Conservation (phyloP, 2,888 invertebrate genomes). For the Julus scandinavius region DNA sequence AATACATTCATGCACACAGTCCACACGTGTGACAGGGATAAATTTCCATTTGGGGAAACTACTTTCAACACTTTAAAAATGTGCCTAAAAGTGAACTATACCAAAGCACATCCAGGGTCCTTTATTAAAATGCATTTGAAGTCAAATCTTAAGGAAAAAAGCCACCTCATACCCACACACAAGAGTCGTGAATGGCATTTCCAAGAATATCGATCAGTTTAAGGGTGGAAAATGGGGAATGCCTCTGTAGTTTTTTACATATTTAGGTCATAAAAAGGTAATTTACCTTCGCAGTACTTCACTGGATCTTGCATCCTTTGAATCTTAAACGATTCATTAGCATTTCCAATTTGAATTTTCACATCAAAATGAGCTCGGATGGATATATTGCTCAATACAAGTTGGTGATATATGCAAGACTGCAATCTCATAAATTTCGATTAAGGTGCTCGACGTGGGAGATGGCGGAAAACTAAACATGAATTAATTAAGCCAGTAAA, state of each 20-base stretch:
- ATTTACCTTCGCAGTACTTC: conserved; percentile 45
- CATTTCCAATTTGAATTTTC: conserved; percentile 40
- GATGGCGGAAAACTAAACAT: not conserved
- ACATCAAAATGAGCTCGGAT: not conserved
- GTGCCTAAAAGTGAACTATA: not conserved
- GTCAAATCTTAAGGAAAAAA: not conserved
- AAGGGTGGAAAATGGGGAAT: not conserved
- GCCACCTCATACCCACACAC: not conserved
- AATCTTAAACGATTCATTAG: conserved; percentile 45
- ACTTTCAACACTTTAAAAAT: not conserved
- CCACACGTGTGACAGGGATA: not conserved
- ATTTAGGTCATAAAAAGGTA: conserved; percentile 45
- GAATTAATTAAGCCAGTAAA: not conserved
- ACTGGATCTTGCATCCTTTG: conserved; percentile 20
- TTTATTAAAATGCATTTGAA: conserved; percentile 34
- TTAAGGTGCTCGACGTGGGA: not conserved
- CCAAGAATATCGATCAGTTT: conserved; percentile 34
- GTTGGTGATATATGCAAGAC: not conserved
- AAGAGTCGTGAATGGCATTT: not conserved
- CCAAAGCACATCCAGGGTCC: not conserved
- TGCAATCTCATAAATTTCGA: conserved; percentile 22
- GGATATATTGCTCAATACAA: not conserved
- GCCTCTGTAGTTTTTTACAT: conserved; percentile 23
- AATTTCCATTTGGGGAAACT: conserved; percentile 31
- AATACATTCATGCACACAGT: no score